A percentile compares a stretch with the other conserved stretches of the same genome.
Conservation (phyloP, 2,113 vertebrate species). For the Oncorhynchus tshawytscha region DNA sequence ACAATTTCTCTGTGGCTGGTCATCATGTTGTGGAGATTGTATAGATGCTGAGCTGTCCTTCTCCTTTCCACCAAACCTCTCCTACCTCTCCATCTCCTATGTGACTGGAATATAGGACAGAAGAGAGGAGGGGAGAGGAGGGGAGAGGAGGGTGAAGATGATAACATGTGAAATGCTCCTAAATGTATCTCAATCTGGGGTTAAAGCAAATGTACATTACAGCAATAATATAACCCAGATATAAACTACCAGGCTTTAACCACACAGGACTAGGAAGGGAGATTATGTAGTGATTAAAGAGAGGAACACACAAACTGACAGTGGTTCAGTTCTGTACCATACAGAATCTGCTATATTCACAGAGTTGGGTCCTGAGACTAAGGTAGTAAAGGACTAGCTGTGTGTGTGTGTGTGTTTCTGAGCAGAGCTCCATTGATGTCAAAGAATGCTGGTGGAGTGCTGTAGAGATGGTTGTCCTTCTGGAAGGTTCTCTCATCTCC, state of each 20-base stretch:
- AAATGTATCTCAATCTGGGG: neutral
- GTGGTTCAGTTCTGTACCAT: too few relatives aligned
- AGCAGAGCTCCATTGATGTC: slow-evolving; percentile 60
- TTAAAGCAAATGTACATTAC: neutral
- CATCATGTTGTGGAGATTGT: slow-evolving; percentile 12
- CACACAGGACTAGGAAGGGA: neutral
- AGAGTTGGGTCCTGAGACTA: too few relatives aligned
- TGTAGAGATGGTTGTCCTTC: too few relatives aligned
- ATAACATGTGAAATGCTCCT: neutral
- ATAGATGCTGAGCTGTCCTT: neutral
- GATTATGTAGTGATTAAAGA: too few relatives aligned
- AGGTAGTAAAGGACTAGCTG: too few relatives aligned
- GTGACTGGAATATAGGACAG: neutral
- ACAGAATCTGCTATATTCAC: too few relatives aligned
- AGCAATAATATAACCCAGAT: neutral
- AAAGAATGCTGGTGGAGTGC: slow-evolving; percentile 20
- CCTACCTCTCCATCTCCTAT: neutral
- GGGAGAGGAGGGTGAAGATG: neutral
- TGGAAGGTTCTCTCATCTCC: too few relatives aligned
- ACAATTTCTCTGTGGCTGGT: slow-evolving; percentile 21
- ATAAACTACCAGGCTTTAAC: neutral
- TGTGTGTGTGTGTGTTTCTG: slow-evolving; percentile 15
- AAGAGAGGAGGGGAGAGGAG: neutral
- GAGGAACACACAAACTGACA: neutral
- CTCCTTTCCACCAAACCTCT: neutral